Percentiles rank a stretch among this genome's conserved stretches.
phyloP scores from a whole-genome alignment of 1,140 invertebrate genomes.

The Zaprionus lachaisei region DNA sequence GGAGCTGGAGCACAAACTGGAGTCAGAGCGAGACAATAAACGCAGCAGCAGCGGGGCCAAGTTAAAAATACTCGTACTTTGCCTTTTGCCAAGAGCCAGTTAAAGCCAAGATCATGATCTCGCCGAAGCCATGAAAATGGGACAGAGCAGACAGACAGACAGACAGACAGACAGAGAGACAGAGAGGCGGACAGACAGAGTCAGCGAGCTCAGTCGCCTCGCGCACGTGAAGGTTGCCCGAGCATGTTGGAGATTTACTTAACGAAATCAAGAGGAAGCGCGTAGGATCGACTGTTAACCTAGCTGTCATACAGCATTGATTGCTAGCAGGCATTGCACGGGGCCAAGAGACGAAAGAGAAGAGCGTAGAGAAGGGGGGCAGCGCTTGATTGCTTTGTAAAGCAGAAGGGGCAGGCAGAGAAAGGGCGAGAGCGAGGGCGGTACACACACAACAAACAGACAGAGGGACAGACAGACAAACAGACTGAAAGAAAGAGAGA shows the following conservation, averaged over 20 bases:
- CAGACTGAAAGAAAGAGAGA: background rate
- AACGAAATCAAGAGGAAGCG: constrained; percentile 82
- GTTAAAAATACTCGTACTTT: constrained; percentile 75
- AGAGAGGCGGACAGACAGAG: constrained; percentile 32
- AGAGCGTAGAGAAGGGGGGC: background rate
- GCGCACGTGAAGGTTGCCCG: constrained; percentile 75
- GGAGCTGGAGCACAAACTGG: background rate
- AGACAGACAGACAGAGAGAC: constrained; percentile 18
- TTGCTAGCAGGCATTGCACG: constrained; percentile 65
- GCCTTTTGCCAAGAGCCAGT: constrained; percentile 75
- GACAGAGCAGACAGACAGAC: constrained; percentile 42
- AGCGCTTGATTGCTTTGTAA: constrained; percentile 63
- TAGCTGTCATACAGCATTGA: constrained; percentile 82
- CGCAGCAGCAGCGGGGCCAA: constrained; percentile 59
- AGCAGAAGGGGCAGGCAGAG: background rate
- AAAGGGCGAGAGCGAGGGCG: constrained; percentile 38
- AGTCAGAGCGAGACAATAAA: constrained; percentile 63
- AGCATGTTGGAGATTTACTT: constrained; percentile 75
- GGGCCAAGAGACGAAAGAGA: background rate
- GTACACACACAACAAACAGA: constrained; percentile 29
- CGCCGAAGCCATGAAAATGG: constrained; percentile 66
- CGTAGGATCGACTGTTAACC: constrained; percentile 79
- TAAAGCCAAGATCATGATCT: constrained; percentile 83
- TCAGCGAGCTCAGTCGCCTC: constrained; percentile 13
- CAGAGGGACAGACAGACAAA: background rate